These are phyloP conservation scores for Cavia porcellus DNA, from an alignment of 2,113 vertebrate genomes.

Conservation along the genomic window DNA sequence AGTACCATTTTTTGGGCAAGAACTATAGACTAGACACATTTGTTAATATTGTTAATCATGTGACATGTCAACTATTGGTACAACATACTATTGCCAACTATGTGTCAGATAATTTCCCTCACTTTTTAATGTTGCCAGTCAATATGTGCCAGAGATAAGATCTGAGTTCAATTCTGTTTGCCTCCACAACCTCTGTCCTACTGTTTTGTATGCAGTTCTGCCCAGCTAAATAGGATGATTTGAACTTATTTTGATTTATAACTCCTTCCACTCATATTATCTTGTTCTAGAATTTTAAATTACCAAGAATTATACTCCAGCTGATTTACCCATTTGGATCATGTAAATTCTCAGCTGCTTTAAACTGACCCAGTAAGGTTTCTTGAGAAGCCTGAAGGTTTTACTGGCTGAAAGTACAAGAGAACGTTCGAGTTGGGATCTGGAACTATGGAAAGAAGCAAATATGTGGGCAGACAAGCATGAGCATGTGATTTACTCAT, in stretches of 20 bases:
- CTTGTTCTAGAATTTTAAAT: not conserved
- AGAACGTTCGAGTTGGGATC: not conserved
- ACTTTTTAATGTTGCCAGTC: not conserved
- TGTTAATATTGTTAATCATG: not conserved
- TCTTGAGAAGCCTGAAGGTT: not conserved
- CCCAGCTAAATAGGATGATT: not conserved
- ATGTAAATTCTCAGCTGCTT: not conserved
- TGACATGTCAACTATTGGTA: not conserved
- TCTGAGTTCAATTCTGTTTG: not conserved
- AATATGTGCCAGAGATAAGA: not conserved
- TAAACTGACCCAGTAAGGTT: not conserved
- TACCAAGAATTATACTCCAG: not conserved
- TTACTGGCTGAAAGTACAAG: not conserved
- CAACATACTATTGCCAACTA: not conserved
- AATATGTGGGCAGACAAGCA: not conserved
- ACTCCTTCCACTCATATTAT: not conserved
- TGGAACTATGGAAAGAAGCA: not conserved
- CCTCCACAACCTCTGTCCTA: not conserved
- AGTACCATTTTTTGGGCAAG: constrained; percentile 21
- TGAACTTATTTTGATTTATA: not conserved
- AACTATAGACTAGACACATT: not conserved
- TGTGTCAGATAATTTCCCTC: not conserved
- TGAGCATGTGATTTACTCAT: not conserved
- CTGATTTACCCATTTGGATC: not conserved
- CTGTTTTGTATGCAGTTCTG: not conserved